Base-by-base conservation (phyloP, 2,888 invertebrate species). In the Papilio protenor region DNA sequence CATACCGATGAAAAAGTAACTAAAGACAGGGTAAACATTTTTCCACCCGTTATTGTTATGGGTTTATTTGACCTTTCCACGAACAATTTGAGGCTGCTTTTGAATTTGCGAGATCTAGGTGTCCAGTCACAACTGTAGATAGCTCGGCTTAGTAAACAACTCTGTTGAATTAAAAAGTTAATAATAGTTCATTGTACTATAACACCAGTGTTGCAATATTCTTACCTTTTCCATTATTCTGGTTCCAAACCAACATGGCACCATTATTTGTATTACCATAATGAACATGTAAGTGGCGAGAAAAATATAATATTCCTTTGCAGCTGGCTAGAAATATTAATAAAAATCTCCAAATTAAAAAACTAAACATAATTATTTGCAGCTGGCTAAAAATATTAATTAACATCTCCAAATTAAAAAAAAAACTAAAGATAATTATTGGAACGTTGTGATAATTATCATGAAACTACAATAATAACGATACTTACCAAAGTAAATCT, bases 171-270 rank as follows among this genome's bases (percentile, higher is more conserved):
- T 72, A 64, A 27, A n/a, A 57, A 27, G 8, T 59, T 45, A 45
- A 64, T 16, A 64, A 27, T 14, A 18, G 33, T 8, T 64, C 18
- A 64, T 40, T 27, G 18, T 18, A n/a, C 23, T 59, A 1, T 12
- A 59, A 55, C 4, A 2, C 40, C 6, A 45, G 40, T 69, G 11
- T 6, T 45, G 21, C 14, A 33, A 45, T 1, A 23, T 27, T 71
- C 52, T 18, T 66, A 92, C 92, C 88, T 88, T 89, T 40, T 87
- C 85, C 64, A 88, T 87, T 47, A 93, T 88, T 6, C 80, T 84
- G 18, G 88, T 89, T 12, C 93, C 93, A 82, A 89, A 90, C 89
- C 88, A 92, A 77, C 91, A 91, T 2, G 92, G 92, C 2, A 91
- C 84, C 80, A 91, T 76, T 66, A 92, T 90, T 85, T 89, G 87